Conservation (phyloP, 2,113 vertebrate species). For the Stegostoma tigrinum region DNA sequence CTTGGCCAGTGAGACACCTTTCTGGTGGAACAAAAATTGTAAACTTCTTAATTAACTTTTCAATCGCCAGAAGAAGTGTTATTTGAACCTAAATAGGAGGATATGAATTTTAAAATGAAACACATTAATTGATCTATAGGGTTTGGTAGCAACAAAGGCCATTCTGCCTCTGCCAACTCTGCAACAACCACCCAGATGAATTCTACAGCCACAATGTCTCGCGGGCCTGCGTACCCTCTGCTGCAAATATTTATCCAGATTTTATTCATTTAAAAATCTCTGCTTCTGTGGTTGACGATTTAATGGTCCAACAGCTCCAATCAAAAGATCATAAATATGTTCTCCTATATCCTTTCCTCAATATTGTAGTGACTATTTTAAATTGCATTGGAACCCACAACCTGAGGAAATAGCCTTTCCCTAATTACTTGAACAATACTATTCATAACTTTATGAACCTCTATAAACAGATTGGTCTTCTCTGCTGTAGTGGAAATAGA, state of each 20-base stretch:
- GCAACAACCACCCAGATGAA: not conserved
- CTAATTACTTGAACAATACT: not conserved
- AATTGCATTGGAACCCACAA: not conserved
- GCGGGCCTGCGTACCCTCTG: not conserved
- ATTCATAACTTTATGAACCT: not conserved
- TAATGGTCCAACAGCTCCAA: not conserved
- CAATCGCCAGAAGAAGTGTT: not conserved
- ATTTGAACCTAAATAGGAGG: conserved; percentile 11
- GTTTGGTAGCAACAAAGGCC: not conserved
- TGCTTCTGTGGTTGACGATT: not conserved
- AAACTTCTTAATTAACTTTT: conserved; percentile 30
- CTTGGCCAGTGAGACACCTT: conserved; percentile 2
- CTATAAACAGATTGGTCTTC: not conserved
- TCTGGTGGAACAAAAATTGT: not conserved
- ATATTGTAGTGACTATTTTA: not conserved
- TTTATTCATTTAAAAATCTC: not conserved
- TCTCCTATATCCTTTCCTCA: not conserved
- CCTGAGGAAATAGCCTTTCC: not conserved
- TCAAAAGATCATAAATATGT: not conserved
- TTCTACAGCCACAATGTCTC: not conserved
- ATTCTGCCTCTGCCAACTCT: not conserved
- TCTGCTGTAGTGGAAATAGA: not conserved
- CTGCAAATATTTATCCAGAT: not conserved
- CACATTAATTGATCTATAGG: not conserved
- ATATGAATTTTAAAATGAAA: not conserved